These are phyloP conservation scores for Paelopatides confundens DNA, from an alignment of 53 echinoderm and acorn worm genomes.

Conservation along the genomic window DNA sequence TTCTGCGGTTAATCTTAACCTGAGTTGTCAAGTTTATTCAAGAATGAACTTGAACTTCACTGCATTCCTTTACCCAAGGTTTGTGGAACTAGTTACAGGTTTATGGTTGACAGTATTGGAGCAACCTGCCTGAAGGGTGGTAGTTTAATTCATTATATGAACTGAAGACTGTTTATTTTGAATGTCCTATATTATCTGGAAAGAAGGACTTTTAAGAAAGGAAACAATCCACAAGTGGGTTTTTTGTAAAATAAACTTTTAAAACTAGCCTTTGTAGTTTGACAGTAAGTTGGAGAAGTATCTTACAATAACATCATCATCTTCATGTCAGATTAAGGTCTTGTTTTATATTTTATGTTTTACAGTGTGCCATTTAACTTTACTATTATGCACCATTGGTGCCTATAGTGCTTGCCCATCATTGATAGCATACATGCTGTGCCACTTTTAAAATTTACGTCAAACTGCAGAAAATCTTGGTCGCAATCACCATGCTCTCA, in stretches of 20 bases:
- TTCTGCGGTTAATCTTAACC: too few species aligned
- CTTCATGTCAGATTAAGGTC: too few species aligned
- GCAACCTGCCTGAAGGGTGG: constrained; percentile 14
- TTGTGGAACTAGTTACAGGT: not conserved
- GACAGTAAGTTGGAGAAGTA: not conserved
- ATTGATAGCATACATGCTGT: too few species aligned
- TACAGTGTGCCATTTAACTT: too few species aligned
- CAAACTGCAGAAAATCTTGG: too few species aligned
- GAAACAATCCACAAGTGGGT: constrained; percentile 24
- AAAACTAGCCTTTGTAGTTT: not conserved
- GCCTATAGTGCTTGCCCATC: too few species aligned
- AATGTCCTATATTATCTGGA: constrained; percentile 36
- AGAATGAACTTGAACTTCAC: not conserved
- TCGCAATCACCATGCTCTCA: too few species aligned
- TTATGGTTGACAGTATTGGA: not conserved
- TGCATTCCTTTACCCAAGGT: not conserved
- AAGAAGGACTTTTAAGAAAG: not conserved
- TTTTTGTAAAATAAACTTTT: constrained; percentile 23
- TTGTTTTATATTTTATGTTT: too few species aligned
- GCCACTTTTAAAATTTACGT: too few species aligned
- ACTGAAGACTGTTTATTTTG: constrained; percentile 37
- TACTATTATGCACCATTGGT: too few species aligned
- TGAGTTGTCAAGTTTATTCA: too few species aligned
- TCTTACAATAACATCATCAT: not conserved
- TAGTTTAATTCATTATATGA: constrained; percentile 18